Percentiles rank a stretch among this genome's conserved stretches.
phyloP scores from a whole-genome alignment of 2,888 invertebrate species.

The Pristionchus maxplancki region DNA sequence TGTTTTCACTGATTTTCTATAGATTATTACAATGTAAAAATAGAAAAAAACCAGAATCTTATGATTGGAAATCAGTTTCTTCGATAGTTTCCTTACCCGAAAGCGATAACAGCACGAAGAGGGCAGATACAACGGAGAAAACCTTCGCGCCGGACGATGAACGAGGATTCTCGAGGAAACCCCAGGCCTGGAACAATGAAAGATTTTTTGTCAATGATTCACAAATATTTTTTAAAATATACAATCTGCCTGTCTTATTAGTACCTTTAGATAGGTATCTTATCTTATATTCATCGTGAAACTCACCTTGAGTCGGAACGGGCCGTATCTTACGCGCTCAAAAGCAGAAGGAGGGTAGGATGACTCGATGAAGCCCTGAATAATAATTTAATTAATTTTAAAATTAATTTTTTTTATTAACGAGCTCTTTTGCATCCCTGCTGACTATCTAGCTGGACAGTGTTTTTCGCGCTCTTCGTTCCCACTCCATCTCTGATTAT shows the following conservation, averaged over 20 bases:
- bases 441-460: too few relatives aligned
- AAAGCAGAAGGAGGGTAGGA: slow-evolving; percentile 66
- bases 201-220: not conserved
- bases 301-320: slow-evolving; percentile 34
- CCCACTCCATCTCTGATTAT: not conserved
- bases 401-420: not conserved
- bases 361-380: slow-evolving; percentile 64
- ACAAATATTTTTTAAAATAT: not conserved
- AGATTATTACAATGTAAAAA: not conserved
- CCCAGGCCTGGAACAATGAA: slow-evolving; percentile 22
- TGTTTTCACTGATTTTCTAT: not conserved
- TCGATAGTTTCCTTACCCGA: slow-evolving; percentile 61
- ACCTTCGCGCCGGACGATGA: slow-evolving; percentile 71
- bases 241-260: too few relatives aligned
- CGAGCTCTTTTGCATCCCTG: too few relatives aligned
- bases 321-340: slow-evolving; percentile 64
- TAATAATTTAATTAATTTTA: not conserved
- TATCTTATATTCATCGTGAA: too few relatives aligned
- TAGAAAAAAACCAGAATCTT: too few relatives aligned
- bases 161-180: slow-evolving; percentile 74
- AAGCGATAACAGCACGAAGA: slow-evolving; percentile 73
- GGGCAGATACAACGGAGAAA: slow-evolving; percentile 72
- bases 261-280: too few relatives aligned
- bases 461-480: not conserved
- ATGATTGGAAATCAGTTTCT: too few relatives aligned